These are phyloP conservation scores for Felis chaus DNA, from an alignment of 2,113 vertebrate genomes.

Conservation along the genomic window DNA sequence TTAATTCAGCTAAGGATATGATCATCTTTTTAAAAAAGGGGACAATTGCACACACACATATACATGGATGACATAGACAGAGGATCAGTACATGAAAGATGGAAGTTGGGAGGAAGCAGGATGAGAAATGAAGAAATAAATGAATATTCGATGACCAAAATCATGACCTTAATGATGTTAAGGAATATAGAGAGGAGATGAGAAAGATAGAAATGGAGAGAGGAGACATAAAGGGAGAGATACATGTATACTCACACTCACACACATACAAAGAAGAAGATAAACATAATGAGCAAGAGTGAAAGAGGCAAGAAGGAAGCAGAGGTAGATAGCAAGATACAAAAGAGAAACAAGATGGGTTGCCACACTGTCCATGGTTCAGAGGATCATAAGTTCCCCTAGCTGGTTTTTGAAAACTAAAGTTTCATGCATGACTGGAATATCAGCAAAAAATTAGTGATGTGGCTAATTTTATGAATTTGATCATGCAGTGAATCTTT, in stretches of 20 bases:
- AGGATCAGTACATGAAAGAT: neutral
- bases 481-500: neutral
- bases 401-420: neutral
- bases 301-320: neutral
- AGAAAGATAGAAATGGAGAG: neutral
- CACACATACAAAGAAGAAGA: neutral
- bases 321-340: neutral
- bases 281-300: neutral
- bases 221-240: fast-evolving
- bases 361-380: neutral
- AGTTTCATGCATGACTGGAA: neutral
- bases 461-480: neutral
- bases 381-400: neutral
- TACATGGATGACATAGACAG: neutral
- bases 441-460: neutral
- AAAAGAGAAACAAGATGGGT: neutral
- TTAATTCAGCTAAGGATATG: neutral
- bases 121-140: neutral
- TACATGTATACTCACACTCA: fast-evolving
- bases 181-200: neutral
- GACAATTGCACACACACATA: neutral
- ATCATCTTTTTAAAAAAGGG: neutral
- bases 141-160: neutral
- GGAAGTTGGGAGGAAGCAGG: neutral
- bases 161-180: neutral